Conservation (phyloP, 2,888 invertebrate genomes). For the Scaptomyza tumidula region DNA sequence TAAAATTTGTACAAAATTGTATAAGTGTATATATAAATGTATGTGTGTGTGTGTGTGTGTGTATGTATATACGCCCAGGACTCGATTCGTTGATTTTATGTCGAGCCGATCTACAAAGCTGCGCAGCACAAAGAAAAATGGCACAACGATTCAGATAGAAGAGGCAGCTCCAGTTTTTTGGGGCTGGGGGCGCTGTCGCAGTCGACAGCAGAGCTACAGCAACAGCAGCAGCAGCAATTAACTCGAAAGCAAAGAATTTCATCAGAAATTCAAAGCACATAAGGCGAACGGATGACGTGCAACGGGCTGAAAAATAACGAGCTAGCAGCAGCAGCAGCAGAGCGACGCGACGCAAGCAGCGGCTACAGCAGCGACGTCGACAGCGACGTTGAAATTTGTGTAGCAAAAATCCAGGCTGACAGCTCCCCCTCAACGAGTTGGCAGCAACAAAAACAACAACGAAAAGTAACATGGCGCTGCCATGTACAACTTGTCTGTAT, state of each 20-base stretch:
- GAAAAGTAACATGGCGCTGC: slow-evolving; percentile 77
- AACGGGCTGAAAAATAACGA: slow-evolving; percentile 69
- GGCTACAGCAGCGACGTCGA: slow-evolving; percentile 37
- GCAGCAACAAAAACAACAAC: slow-evolving; percentile 55
- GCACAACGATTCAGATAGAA: slow-evolving; percentile 58
- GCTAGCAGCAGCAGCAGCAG: slow-evolving; percentile 22
- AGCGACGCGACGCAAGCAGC: slow-evolving; percentile 44
- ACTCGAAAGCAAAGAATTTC: slow-evolving; percentile 81
- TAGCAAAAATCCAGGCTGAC: slow-evolving; percentile 79
- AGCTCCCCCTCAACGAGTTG: slow-evolving; percentile 70
- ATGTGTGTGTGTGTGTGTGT: slow-evolving; percentile 9
- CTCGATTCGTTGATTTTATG: slow-evolving; percentile 43
- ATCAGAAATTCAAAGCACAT: slow-evolving; percentile 80
- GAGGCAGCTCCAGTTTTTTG: slow-evolving; percentile 39
- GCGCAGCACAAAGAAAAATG: slow-evolving; percentile 75
- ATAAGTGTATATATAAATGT: slow-evolving; percentile 2
- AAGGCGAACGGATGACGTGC: slow-evolving; percentile 74
- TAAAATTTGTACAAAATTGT: background rate
- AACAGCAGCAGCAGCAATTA: slow-evolving; percentile 75
- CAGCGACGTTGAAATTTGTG: slow-evolving; percentile 61
- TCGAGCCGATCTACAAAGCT: slow-evolving; percentile 69
- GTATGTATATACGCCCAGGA: slow-evolving; percentile 51
- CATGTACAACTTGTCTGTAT: slow-evolving; percentile 28
- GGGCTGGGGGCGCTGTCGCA: slow-evolving; percentile 34
- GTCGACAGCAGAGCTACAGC: slow-evolving; percentile 15